Base-by-base conservation (phyloP, 2,797 vertebrate species). In the Fistularia commersonii region DNA sequence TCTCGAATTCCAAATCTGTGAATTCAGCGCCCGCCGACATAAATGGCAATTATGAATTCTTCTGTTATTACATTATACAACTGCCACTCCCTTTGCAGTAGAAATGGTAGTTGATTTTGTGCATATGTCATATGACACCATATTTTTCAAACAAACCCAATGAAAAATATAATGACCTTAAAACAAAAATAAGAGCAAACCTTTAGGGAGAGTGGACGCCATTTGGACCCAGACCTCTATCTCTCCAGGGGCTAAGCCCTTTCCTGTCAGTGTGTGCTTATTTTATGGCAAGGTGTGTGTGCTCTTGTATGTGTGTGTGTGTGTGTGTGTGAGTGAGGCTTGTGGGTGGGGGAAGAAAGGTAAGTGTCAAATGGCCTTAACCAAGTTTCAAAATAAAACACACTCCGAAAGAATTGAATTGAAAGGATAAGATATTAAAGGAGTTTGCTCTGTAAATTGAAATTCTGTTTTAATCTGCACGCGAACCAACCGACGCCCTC, bases 131-230 rank as follows among this genome's bases (percentile, higher is more conserved):
- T n/a, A n/a, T n/a, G n/a, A n/a, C n/a, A n/a, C n/a, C n/a, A n/a
- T n/a, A n/a, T n/a, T n/a, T n/a, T n/a, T n/a, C n/a, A n/a, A n/a
- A n/a, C n/a, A n/a, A n/a, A n/a, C n/a, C n/a, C n/a, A n/a, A n/a
- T n/a, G n/a, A n/a, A n/a, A n/a, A n/a, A n/a, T n/a, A n/a, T n/a
- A n/a, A n/a, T n/a, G n/a, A n/a, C n/a, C n/a, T n/a, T n/a, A n/a
- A n/a, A n/a, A n/a, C 8, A 40, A 32, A 40, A 8, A 6, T 31
- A 40, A 39, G 1, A 50, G 8, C 80, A 59, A 68, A 87, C 86
- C 83, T 85, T 49, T 69, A 9, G 6, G 40, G 51, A 45, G 52
- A 1, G 9, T 42, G 64, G 56, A 70, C 33, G 75, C 72, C 84
- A 88, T 88, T 7, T 8, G 37, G 39, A 48, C 58, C 61, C 71